These are phyloP conservation scores for Pseudomugil gertrudae DNA, from an alignment of 2,797 vertebrate genomes.

Conservation along the genomic window DNA sequence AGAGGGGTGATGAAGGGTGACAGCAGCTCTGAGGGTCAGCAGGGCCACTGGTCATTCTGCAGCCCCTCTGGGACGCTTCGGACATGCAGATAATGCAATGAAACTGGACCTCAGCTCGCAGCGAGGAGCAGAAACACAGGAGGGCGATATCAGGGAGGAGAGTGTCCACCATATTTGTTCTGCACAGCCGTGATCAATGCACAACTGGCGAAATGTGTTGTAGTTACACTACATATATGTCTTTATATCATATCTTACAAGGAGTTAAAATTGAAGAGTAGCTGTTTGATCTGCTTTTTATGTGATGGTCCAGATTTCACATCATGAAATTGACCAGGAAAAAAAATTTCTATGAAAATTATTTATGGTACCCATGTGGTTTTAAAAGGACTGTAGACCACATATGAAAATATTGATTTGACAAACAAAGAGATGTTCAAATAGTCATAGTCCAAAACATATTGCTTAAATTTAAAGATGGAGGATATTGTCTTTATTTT, in stretches of 20 bases:
- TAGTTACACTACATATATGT: slow-evolving; percentile 7
- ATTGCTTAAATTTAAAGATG: slow-evolving; percentile 55
- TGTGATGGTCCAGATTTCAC: slow-evolving; percentile 29
- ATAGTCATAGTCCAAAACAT: slow-evolving; percentile 55
- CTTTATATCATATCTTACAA: slow-evolving; percentile 24
- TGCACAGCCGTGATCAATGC: slow-evolving; percentile 35
- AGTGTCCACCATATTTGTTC: slow-evolving; percentile 50
- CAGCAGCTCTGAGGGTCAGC: slow-evolving; percentile 81
- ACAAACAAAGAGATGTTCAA: slow-evolving; percentile 67
- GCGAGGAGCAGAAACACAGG: slow-evolving; percentile 31
- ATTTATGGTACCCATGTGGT: slow-evolving; percentile 48
- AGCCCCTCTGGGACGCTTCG: slow-evolving; percentile 76
- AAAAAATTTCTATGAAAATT: slow-evolving; percentile 44
- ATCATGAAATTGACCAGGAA: slow-evolving; percentile 14
- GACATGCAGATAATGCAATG: slow-evolving; percentile 78
- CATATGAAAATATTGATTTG: slow-evolving; percentile 73
- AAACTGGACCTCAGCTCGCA: slow-evolving; percentile 65
- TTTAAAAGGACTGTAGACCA: slow-evolving; percentile 46
- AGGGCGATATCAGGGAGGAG: slow-evolving; percentile 26
- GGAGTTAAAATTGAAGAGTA: slow-evolving; percentile 33
- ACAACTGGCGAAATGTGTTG: neutral
- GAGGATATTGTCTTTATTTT: slow-evolving; percentile 37
- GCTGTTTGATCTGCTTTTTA: slow-evolving; percentile 31
- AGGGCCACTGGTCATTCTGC: slow-evolving; percentile 83
- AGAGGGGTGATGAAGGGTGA: slow-evolving; percentile 83